phyloP scores from a whole-genome alignment of 2,797 vertebrate genomes.

The Periparus ater region DNA sequence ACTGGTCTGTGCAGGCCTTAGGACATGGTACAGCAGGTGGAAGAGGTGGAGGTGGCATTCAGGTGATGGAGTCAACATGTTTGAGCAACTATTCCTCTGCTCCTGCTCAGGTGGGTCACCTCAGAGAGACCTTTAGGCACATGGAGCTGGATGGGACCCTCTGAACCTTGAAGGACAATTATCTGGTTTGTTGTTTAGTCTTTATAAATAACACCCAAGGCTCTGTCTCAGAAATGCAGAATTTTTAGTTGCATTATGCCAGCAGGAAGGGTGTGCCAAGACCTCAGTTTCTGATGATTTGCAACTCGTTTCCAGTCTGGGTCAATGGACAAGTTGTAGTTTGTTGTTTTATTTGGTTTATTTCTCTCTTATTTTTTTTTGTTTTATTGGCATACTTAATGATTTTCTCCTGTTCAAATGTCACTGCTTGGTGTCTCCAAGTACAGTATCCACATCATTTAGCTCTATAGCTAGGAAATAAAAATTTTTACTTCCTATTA shows the following conservation, averaged over 20 bases:
- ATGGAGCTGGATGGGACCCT: neutral
- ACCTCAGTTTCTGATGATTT: neutral
- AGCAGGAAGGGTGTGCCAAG: neutral
- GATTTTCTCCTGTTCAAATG: neutral
- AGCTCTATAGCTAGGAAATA: neutral
- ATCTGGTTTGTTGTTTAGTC: neutral
- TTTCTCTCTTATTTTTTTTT: neutral
- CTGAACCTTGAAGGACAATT: neutral
- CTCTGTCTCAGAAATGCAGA: neutral
- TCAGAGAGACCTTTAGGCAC: neutral
- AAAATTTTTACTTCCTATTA: neutral
- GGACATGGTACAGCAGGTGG: neutral
- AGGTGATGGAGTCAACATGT: neutral
- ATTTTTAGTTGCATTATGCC: neutral
- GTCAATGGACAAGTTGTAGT: neutral
- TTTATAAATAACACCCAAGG: neutral
- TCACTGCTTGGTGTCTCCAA: neutral
- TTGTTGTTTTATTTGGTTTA: neutral
- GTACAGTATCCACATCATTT: accelerated
- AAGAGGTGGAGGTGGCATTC: neutral
- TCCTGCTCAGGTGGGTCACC: neutral
- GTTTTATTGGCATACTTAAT: neutral
- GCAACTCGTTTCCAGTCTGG: neutral
- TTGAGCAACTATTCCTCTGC: neutral
- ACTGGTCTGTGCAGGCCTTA: accelerated